Conservation (phyloP, 2,113 vertebrate species). For the Sander lucioperca region DNA sequence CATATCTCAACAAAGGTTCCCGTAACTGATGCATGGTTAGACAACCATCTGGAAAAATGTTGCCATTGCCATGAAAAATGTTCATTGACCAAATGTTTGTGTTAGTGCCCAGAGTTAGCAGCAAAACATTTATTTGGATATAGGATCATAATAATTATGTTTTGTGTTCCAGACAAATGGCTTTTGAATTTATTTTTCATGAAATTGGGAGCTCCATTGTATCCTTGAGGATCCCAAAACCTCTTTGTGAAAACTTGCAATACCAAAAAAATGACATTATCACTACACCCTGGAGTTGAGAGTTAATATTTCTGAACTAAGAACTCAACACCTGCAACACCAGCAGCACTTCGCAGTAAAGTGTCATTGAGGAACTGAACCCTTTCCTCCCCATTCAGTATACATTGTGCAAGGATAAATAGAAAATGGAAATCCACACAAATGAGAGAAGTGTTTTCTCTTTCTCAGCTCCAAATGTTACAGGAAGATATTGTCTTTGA, state of each 20-base stretch:
- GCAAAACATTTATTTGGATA: not conserved
- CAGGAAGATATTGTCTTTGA: slow-evolving; percentile 45
- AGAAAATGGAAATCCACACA: slow-evolving; percentile 42
- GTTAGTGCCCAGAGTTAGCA: not conserved
- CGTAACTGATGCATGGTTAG: slow-evolving; percentile 7
- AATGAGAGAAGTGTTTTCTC: slow-evolving; percentile 17
- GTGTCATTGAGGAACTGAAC: slow-evolving; percentile 18
- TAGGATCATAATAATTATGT: not conserved
- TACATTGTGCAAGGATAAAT: slow-evolving; percentile 18
- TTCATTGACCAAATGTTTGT: slow-evolving; percentile 3
- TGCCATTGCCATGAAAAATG: too few relatives aligned
- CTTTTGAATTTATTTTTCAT: not conserved
- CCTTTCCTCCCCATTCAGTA: slow-evolving; percentile 2
- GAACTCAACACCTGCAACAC: not conserved
- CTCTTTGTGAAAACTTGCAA: not conserved
- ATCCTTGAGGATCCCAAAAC: not conserved
- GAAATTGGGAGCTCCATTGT: not conserved
- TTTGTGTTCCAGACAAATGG: not conserved
- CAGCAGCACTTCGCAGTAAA: not conserved
- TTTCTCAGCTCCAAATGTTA: slow-evolving; percentile 53
- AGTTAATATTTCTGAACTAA: not conserved
- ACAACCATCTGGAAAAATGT: slow-evolving; percentile 6
- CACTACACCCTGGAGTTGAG: not conserved
- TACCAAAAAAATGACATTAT: not conserved
- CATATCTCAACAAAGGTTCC: not conserved